phyloP scores from a whole-genome alignment of 1,140 invertebrate species.

The Centruroides sculpturatus region DNA sequence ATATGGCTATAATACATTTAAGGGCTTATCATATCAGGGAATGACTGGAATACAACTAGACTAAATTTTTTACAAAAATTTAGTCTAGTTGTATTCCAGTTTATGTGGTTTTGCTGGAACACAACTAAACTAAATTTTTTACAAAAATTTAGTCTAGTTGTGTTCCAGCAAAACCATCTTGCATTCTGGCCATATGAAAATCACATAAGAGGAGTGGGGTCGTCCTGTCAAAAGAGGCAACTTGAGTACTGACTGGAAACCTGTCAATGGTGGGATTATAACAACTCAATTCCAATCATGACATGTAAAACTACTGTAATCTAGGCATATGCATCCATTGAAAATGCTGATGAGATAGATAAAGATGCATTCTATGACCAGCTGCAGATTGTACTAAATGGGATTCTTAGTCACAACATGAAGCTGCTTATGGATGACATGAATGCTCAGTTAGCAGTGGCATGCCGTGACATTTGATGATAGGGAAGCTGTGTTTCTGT shows the following conservation, averaged over 20 bases:
- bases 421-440: no score
- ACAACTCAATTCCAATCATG: background rate
- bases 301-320: background rate
- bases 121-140: no score
- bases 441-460: no score
- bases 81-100: no score
- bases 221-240: background rate
- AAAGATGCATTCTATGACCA: background rate
- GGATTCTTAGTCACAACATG: background rate
- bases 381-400: background rate
- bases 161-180: background rate
- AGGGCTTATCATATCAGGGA: no score
- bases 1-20: no score
- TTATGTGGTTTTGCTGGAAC: no score
- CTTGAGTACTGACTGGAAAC: background rate
- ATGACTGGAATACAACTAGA: no score
- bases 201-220: background rate
- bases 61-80: no score
- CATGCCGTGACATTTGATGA: no score
- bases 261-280: background rate
- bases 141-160: no score
- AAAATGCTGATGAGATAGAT: background rate
- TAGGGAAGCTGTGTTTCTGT: no score
- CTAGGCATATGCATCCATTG: background rate
- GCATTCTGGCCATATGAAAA: background rate